Evolutionary conservation across 2,888 invertebrate species (phyloP).

Genomic region (Drosophila suboccidentalis): DNA sequence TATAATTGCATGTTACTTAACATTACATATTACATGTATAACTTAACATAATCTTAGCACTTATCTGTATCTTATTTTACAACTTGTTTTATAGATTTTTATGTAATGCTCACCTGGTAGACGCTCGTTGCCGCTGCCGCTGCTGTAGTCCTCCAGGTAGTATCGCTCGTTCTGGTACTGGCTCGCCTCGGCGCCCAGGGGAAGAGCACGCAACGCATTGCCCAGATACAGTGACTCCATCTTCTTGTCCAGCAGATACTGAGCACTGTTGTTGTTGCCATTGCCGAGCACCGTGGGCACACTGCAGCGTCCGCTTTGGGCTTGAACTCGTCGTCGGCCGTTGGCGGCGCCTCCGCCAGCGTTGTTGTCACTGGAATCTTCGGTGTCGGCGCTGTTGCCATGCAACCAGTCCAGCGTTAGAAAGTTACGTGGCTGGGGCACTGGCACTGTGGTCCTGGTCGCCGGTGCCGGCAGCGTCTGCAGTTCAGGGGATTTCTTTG

Average conservation of each 20-base stretch:
- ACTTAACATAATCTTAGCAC: too few species aligned
- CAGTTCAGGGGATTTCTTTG: constrained; percentile 62
- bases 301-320: constrained; percentile 82
- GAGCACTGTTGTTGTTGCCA: constrained; percentile 70
- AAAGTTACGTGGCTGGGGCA: constrained; percentile 79
- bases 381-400: constrained; percentile 80
- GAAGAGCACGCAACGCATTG: constrained; percentile 83
- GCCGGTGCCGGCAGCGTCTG: constrained; percentile 58
- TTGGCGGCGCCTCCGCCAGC: constrained; percentile 54
- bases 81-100: too few species aligned
- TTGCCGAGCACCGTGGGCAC: constrained; percentile 79
- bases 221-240: constrained; percentile 85
- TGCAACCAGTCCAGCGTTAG: constrained; percentile 83
- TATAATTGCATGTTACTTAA: too few species aligned
- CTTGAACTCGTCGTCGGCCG: constrained; percentile 48
- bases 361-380: constrained; percentile 82
- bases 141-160: constrained; percentile 84
- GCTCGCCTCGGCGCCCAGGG: constrained; percentile 84
- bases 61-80: too few species aligned
- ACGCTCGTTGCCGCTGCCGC: constrained; percentile 81
- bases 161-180: constrained; percentile 85
- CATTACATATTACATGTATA: too few species aligned
- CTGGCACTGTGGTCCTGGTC: constrained; percentile 50
- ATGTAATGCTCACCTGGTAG: constrained; percentile 70
- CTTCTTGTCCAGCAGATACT: constrained; percentile 85